These are phyloP conservation scores for Heteromyza rotundicornis DNA, from an alignment of 2,888 invertebrate genomes.

Conservation along the genomic window DNA sequence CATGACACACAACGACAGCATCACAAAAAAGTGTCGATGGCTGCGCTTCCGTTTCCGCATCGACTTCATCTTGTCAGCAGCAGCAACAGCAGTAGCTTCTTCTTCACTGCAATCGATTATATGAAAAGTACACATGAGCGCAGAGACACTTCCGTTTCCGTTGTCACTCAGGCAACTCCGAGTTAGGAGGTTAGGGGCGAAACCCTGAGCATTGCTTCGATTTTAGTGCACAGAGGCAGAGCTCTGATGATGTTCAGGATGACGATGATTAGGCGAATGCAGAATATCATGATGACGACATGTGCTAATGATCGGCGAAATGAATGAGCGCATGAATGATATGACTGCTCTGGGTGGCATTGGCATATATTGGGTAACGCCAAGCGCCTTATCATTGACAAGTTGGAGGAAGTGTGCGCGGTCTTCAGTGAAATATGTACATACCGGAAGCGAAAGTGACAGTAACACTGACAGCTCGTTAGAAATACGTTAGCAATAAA, in stretches of 20 bases:
- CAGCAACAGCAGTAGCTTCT: slow-evolving; percentile 16
- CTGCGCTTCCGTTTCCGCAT: slow-evolving; percentile 44
- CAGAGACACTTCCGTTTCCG: slow-evolving; percentile 16
- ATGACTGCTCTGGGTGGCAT: too few species aligned
- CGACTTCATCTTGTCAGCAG: slow-evolving; percentile 38
- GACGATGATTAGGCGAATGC: not conserved
- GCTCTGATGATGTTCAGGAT: too few species aligned
- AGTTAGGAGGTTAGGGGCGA: too few species aligned
- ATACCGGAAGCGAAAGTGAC: not conserved
- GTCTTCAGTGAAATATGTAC: not conserved
- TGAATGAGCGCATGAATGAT: too few species aligned
- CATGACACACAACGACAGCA: not conserved
- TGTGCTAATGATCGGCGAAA: not conserved
- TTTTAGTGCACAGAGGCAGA: not conserved
- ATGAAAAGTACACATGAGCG: slow-evolving; percentile 2
- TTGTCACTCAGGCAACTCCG: slow-evolving; percentile 7
- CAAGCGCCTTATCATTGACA: not conserved
- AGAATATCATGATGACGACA: not conserved
- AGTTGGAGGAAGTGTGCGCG: not conserved
- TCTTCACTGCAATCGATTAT: slow-evolving; percentile 7
- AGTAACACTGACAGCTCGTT: slow-evolving; percentile 33
- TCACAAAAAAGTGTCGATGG: slow-evolving; percentile 34
- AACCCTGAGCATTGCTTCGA: too few species aligned
- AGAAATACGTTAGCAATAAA: slow-evolving; percentile 39
- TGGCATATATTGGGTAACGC: too few species aligned